Conservation (phyloP, 2,888 invertebrate species). For the Acanthosepion esculentum region DNA sequence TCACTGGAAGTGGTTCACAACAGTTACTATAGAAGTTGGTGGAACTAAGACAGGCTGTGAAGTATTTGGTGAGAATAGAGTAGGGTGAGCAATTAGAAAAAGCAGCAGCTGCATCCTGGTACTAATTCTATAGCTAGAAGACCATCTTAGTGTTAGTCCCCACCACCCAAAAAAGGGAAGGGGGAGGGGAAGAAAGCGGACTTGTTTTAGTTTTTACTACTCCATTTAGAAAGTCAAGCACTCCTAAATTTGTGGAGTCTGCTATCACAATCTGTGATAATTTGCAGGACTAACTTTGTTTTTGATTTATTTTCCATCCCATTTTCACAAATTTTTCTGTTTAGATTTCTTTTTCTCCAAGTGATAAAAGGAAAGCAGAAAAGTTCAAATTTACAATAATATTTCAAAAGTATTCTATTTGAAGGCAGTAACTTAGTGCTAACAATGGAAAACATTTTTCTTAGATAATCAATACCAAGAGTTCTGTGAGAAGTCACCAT, state of each 20-base stretch:
- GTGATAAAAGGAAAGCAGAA: background rate
- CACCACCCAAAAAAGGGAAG: background rate
- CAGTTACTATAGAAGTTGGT: background rate
- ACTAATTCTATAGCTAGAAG: background rate
- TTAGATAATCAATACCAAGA: background rate
- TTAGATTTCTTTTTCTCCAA: background rate
- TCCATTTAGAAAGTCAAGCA: background rate
- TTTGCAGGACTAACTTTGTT: background rate
- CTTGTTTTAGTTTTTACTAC: background rate
- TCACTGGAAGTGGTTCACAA: background rate
- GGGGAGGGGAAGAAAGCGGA: background rate
- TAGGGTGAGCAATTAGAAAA: background rate
- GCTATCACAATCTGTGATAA: background rate
- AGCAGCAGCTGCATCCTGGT: slow-evolving; percentile 16
- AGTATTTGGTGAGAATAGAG: background rate
- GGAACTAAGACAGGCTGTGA: background rate
- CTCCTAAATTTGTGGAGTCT: background rate
- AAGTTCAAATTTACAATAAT: background rate
- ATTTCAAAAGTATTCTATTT: background rate
- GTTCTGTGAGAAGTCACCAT: background rate
- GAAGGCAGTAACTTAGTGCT: background rate
- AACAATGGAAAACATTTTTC: background rate
- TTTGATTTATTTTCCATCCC: no score
- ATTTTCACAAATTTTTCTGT: background rate
- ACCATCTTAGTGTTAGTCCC: background rate